A percentile compares a stretch with the other conserved stretches of the same genome.
These are phyloP conservation scores for Sabatieria punctata DNA, from an alignment of 2,888 invertebrate species.

Conservation along the genomic window DNA sequence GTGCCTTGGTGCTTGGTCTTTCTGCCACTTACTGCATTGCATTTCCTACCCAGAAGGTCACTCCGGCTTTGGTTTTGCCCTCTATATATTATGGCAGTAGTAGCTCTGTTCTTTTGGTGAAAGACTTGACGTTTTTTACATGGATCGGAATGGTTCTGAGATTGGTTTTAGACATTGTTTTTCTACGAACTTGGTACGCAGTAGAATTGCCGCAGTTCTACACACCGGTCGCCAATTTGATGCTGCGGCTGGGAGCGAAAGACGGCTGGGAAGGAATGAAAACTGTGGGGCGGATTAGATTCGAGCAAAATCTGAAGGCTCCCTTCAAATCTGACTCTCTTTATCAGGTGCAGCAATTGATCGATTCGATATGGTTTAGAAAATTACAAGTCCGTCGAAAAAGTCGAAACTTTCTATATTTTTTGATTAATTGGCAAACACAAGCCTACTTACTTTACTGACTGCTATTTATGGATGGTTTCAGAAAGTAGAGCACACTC, in stretches of 20 bases:
- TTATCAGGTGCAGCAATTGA: slow-evolving; percentile 47
- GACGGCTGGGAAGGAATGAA: slow-evolving; percentile 80
- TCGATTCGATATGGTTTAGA: slow-evolving; percentile 7
- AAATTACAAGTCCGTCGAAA: slow-evolving; percentile 5
- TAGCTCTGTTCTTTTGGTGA: slow-evolving; percentile 63
- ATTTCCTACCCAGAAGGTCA: no score
- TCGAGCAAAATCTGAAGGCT: slow-evolving; percentile 55
- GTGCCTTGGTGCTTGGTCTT: no score
- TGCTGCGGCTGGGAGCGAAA: slow-evolving; percentile 56
- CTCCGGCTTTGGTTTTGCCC: no score
- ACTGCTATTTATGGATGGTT: slow-evolving; percentile 25
- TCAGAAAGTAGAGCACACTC: slow-evolving; percentile 52
- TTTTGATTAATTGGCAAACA: no score
- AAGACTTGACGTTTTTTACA: no score
- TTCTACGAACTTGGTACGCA: slow-evolving; percentile 87
- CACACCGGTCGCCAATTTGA: slow-evolving; percentile 61
- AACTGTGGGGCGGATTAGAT: slow-evolving; percentile 76
- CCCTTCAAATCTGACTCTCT: slow-evolving; percentile 60
- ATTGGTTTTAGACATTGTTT: slow-evolving; percentile 58
- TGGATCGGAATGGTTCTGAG: no score
- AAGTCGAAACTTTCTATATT: no score
- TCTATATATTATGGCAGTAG: no score
- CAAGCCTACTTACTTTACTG: no score
- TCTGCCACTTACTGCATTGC: no score
- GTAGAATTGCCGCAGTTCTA: slow-evolving; percentile 84